Evolutionary conservation across 1,140 invertebrate species (phyloP), one percentile per base, ranked within the genome.

Genomic region (Calycopis cecrops): DNA sequence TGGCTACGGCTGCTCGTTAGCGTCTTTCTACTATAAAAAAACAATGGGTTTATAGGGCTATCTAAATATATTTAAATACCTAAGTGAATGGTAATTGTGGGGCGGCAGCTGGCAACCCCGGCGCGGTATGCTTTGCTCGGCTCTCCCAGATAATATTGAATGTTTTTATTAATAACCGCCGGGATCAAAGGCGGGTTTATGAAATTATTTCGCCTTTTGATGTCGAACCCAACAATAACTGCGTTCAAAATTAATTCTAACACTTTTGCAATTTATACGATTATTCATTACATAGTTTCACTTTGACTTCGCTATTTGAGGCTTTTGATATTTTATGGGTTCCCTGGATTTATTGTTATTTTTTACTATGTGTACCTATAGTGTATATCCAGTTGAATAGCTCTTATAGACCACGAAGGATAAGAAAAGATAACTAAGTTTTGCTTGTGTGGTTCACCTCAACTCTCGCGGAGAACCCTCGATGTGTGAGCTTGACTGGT

Each of bases 101-200:
- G 48, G 14, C 28, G 21, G 14, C 35, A 53, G n/a, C 40, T 63
- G 57, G 67, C 63, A 73, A 63, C 62, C 57, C 65, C 33, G 38
- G 9, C 55, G 38, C 56, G 62, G 63, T 63, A 65, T 66, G 71
- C 71, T 71, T 70, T 68, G 64, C 63, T 48, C 38, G 48, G 61
- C 59, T 57, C 44, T 48, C 53, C 53, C 56, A 48, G 56, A 64
- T 63, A 60, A 59, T 65, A 73, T 70, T 67, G 67, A 70, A 64
- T 73, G 69, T 73, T 73, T 73, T 70, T 73, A 68, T 68, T 73
- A 68, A 67, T 67, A 69, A 64, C 60, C 52, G 60, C 52, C 60
- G 59, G 65, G 59, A 73, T 73, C 70, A 73, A 73, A 70, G 70
- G 58, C 51, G 40, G 44, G 67, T 60, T 68, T 63, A 68, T 68